These are phyloP conservation scores for Cephalophus harveyi DNA, from an alignment of 2,113 vertebrate genomes.

Conservation along the genomic window DNA sequence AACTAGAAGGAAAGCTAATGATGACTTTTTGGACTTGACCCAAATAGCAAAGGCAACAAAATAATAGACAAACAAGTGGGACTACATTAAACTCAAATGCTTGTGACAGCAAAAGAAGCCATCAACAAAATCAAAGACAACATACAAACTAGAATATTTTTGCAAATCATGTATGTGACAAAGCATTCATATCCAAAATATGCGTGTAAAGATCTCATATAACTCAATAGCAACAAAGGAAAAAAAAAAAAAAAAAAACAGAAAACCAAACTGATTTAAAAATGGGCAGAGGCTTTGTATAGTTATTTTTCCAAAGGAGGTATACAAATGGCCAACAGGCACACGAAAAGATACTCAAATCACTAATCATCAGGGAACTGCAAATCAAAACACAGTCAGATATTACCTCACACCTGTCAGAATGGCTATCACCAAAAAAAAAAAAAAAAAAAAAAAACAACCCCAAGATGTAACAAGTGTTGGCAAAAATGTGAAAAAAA, in stretches of 20 bases:
- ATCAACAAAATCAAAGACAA: background rate
- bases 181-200: background rate
- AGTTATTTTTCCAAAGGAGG: background rate
- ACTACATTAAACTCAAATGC: background rate
- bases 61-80: background rate
- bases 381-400: background rate
- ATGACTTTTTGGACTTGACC: background rate
- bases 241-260: rapidly evolving
- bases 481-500: background rate
- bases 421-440: background rate
- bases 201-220: background rate
- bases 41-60: background rate
- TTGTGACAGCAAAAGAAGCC: background rate
- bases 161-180: background rate
- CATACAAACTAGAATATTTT: background rate
- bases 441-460: too few species aligned
- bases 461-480: background rate
- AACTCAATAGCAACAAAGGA: background rate
- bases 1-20: background rate
- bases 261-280: background rate
- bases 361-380: background rate
- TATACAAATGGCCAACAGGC: background rate
- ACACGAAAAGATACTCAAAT: background rate
- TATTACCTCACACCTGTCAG: background rate
- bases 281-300: background rate